Base-by-base conservation (phyloP, 2,888 invertebrate genomes). In the Drosophila subquinaria region DNA sequence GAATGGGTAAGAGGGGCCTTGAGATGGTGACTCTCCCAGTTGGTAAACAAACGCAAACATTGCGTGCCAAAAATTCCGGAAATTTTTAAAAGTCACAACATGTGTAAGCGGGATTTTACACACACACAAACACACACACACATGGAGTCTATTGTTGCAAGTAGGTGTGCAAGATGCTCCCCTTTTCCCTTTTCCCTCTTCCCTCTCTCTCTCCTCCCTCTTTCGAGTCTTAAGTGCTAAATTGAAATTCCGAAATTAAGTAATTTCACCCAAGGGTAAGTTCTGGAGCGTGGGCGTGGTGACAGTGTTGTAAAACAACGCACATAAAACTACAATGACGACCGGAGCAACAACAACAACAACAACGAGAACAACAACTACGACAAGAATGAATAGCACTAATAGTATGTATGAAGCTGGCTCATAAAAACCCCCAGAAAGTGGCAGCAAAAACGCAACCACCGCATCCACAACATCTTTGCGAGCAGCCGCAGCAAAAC, bases 21-120 rank as follows among this genome's bases (percentile, higher is more conserved):
- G 63, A 20, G 53, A 52, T 40, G 47, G 40, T 20, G 61, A 61
- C 33, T 50, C 13, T 1, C 42, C 15, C 50, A 68, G 76, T 50
- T 64, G 80, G 80, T 87, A 88, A 90, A 83, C 79, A 90, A 88
- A 82, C 70, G 81, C 79, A 84, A 82, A 79, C 78, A 88, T 79
- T 90, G 90, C 90, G 88, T 90, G 90, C 84, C 84, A 79, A 83
- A 86, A 90, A 90, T 90, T 89, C 83, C 87, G 82, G 82, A 90
- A 82, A 90, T 90, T 89, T 89, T 84, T 76, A 82, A 76, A 82
- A 89, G 88, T 84, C 89, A 81, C 79, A 89, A 85, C 88, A 85
- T 89, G 89, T 89, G 82, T 85, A 88, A 83, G 89, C 79, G 72
- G 74, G 66, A 80, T 86, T 86, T 75, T 78, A 74, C 69, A 79